A percentile compares a stretch with the other conserved stretches of the same genome.
phyloP scores from a whole-genome alignment of 2,888 invertebrate species.

The Eupithecia subumbrata region DNA sequence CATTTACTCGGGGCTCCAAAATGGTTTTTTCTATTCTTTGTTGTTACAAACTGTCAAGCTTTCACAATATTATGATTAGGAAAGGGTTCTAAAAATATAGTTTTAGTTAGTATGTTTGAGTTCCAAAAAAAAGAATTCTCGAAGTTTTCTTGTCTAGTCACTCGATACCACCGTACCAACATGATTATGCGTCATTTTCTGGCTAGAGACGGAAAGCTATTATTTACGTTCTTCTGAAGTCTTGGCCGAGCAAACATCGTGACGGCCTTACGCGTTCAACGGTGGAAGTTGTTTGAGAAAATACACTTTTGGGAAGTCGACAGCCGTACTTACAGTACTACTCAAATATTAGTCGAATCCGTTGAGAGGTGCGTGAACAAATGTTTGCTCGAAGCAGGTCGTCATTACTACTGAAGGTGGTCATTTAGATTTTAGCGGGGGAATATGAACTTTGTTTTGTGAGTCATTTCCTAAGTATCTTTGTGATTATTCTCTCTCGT shows the following conservation, averaged over 20 bases:
- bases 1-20: constrained; percentile 43
- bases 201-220: constrained; percentile 49
- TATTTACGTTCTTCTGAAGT: constrained; percentile 59
- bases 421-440: constrained; percentile 39
- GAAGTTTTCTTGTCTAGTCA: background rate
- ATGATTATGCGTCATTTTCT: constrained; percentile 39
- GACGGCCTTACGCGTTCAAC: constrained; percentile 72
- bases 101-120: background rate
- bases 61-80: constrained; percentile 27
- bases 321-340: constrained; percentile 63
- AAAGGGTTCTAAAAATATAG: background rate
- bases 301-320: constrained; percentile 74
- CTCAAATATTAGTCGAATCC: constrained; percentile 79
- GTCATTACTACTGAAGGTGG: constrained; percentile 71
- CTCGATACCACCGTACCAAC: constrained; percentile 3
- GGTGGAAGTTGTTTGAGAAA: constrained; percentile 78
- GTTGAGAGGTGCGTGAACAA: constrained; percentile 75
- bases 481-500: constrained; percentile 49
- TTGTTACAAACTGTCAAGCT: constrained; percentile 23
- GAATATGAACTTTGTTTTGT: constrained; percentile 36
- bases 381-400: constrained; percentile 74
- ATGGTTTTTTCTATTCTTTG: constrained; percentile 41
- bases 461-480: constrained; percentile 50
- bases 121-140: background rate
- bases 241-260: constrained; percentile 67